These are phyloP conservation scores for Hoplostethus mediterraneus DNA, from an alignment of 2,797 vertebrate genomes.

Conservation along the genomic window DNA sequence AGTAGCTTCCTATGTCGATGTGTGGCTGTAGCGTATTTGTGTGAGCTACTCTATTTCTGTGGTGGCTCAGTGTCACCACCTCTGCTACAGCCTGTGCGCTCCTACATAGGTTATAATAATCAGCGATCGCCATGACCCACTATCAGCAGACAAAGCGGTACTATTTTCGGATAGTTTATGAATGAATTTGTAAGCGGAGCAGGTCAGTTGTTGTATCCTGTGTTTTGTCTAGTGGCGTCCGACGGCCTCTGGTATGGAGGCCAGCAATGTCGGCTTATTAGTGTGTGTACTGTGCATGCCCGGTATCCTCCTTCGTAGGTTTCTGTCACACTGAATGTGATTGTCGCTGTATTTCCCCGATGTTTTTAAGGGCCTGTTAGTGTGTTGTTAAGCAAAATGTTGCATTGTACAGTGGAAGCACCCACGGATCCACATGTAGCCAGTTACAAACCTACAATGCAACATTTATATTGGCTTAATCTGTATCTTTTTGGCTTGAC, in stretches of 20 bases:
- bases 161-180: conserved; percentile 51
- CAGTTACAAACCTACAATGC: conserved; percentile 15
- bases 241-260: conserved; percentile 77
- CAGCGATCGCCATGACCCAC: conserved; percentile 65
- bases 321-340: conserved; percentile 26
- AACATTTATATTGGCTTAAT: conserved; percentile 40
- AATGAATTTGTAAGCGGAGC: conserved; percentile 45
- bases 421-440: not conserved
- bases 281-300: conserved; percentile 31
- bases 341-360: conserved; percentile 35
- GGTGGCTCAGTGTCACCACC: conserved; percentile 79
- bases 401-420: not conserved
- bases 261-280: conserved; percentile 72
- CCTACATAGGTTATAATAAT: conserved; percentile 54
- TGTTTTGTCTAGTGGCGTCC: conserved; percentile 67
- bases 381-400: not conserved
- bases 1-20: conserved; percentile 76
- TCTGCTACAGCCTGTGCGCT: conserved; percentile 56
- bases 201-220: conserved; percentile 32
- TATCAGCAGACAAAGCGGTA: conserved; percentile 49
- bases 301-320: conserved; percentile 30
- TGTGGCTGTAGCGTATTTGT: conserved; percentile 77
- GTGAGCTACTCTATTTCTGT: conserved; percentile 65
- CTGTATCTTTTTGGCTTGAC: conserved; percentile 51
- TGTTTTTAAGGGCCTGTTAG: conserved; percentile 21